Evolutionary conservation across 2,797 vertebrate species (phyloP).

Genomic region (Carapus acus): DNA sequence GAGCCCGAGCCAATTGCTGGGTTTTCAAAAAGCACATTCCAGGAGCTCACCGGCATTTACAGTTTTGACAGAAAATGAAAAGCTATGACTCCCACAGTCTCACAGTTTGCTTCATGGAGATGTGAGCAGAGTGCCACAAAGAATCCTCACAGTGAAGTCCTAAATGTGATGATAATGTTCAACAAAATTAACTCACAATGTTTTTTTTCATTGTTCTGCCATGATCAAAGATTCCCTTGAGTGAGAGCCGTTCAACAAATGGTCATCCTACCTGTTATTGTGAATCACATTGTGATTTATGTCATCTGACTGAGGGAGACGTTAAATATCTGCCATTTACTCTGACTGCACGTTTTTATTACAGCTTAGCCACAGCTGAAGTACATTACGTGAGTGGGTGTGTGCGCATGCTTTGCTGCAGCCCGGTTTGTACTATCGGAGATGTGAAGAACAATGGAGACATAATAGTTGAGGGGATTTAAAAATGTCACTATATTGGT

Average conservation of each 20-base stretch:
- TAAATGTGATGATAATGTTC: not conserved
- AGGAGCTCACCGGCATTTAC: no score
- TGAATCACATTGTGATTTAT: not conserved
- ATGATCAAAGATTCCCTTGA: not conserved
- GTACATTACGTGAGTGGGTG: not conserved
- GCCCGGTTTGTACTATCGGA: no score
- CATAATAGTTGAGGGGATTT: no score
- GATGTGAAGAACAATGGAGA: slow-evolving; percentile 10
- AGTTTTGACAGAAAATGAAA: no score
- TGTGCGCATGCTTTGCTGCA: not conserved
- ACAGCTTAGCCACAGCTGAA: slow-evolving; percentile 4
- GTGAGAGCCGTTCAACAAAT: not conserved
- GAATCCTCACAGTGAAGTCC: not conserved
- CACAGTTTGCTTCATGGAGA: not conserved
- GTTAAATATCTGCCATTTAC: not conserved
- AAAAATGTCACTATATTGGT: no score
- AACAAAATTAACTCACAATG: not conserved
- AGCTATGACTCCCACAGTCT: not conserved
- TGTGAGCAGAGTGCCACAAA: not conserved
- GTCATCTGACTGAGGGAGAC: slow-evolving; percentile 1
- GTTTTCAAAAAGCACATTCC: no score
- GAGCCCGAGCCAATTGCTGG: no score
- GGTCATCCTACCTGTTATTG: no score
- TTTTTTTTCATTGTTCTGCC: not conserved
- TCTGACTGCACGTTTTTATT: not conserved